Percentiles rank a stretch among this genome's conserved stretches.
phyloP scores from a whole-genome alignment of 2,888 invertebrate species.

The Heterodera filipjevi region DNA sequence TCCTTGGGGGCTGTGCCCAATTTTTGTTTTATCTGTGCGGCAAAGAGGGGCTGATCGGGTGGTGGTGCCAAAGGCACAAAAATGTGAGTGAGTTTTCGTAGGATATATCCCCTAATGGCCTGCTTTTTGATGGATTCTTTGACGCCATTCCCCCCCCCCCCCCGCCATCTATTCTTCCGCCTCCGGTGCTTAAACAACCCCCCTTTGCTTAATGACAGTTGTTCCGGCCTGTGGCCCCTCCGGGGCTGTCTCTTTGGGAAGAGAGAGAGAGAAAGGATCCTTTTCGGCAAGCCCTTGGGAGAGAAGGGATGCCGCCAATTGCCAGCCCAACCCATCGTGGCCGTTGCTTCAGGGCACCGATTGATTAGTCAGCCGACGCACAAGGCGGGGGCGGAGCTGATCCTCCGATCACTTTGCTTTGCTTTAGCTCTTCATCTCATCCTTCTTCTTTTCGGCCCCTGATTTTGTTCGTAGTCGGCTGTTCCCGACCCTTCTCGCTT shows the following conservation, averaged over 20 bases:
- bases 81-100: background rate
- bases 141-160: background rate
- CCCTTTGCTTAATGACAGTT: background rate
- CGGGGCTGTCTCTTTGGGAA: background rate
- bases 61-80: too few species aligned
- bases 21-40: background rate
- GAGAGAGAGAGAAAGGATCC: background rate
- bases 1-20: background rate
- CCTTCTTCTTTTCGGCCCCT: too few species aligned
- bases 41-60: too few species aligned
- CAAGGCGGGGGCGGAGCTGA: constrained; percentile 8
- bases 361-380: background rate
- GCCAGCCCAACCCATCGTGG: background rate
- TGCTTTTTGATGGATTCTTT: constrained; percentile 3
- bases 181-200: too few species aligned
- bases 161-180: too few species aligned
- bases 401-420: background rate
- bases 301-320: background rate
- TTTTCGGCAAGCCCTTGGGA: background rate
- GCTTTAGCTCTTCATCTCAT: too few species aligned
- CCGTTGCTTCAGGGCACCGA: background rate
- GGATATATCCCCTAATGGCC: background rate
- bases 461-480: background rate
- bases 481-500: background rate
- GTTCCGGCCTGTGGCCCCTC: background rate